Evolutionary conservation across 1,140 invertebrate species (phyloP).

Genomic region (Orius laevigatus): DNA sequence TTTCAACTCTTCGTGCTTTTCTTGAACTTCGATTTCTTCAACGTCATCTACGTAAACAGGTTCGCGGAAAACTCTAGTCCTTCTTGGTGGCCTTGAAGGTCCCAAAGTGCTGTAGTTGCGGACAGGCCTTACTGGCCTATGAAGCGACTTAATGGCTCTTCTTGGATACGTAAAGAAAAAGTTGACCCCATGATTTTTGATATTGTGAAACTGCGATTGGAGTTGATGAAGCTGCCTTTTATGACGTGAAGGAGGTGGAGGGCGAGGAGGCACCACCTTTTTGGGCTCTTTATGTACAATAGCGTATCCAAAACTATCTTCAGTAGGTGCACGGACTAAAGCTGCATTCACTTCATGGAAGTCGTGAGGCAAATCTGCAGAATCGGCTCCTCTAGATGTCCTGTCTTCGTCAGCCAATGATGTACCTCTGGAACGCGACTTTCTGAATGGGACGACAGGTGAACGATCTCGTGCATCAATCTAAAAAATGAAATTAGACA

Average conservation of each 20-base stretch:
- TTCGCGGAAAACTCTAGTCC: slow-evolving; percentile 30
- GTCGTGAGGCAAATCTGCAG: slow-evolving; percentile 29
- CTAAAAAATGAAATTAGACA: slow-evolving; percentile 26
- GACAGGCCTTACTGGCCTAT: slow-evolving; percentile 31
- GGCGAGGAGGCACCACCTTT: slow-evolving; percentile 11
- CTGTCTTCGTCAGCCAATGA: slow-evolving; percentile 43
- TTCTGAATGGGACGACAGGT: slow-evolving; percentile 29
- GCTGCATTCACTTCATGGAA: slow-evolving; percentile 26
- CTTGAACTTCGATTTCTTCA: slow-evolving; percentile 15
- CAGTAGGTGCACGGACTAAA: slow-evolving; percentile 9
- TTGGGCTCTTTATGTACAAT: slow-evolving; percentile 7
- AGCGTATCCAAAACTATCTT: slow-evolving; percentile 7
- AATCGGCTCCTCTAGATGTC: slow-evolving; percentile 52
- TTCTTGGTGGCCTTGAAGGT: slow-evolving; percentile 36
- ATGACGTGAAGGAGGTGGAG: slow-evolving; percentile 29
- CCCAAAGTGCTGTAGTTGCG: slow-evolving; percentile 52
- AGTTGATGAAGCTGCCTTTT: slow-evolving; percentile 20
- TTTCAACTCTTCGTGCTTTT: slow-evolving; percentile 31
- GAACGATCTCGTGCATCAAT: slow-evolving; percentile 38
- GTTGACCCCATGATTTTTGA: slow-evolving; percentile 19
- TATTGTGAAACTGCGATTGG: slow-evolving; percentile 7
- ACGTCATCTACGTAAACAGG: slow-evolving; percentile 21
- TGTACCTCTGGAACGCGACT: slow-evolving; percentile 36
- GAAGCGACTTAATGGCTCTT: slow-evolving; percentile 18
- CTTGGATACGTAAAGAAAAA: slow-evolving; percentile 34